A percentile compares a stretch with the other conserved stretches of the same genome.
Conservation (phyloP, 2,888 invertebrate species). For the Apodemia duryi region DNA sequence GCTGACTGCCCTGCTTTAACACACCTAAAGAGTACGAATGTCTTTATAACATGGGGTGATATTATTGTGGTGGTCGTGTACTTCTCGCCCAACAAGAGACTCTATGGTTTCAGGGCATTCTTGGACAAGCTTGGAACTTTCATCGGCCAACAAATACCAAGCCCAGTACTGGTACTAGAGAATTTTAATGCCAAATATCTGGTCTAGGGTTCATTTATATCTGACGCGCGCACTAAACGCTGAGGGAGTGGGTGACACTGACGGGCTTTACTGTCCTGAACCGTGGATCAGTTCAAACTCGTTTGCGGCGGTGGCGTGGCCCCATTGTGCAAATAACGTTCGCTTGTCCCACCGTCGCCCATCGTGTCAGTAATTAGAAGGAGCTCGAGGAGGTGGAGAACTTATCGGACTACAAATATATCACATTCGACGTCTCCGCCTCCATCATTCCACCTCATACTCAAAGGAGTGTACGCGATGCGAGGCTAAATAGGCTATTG, state of each 20-base stretch:
- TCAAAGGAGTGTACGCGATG: too few relatives aligned
- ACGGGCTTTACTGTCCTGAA: slow-evolving; percentile 24
- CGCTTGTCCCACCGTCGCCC: slow-evolving; percentile 20
- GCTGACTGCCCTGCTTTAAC: too few relatives aligned
- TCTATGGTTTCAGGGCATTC: slow-evolving; percentile 19
- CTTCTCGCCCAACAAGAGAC: not conserved
- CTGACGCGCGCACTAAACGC: not conserved
- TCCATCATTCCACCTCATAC: too few relatives aligned
- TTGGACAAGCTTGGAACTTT: slow-evolving; percentile 16
- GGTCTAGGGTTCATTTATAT: not conserved
- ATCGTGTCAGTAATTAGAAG: slow-evolving; percentile 20
- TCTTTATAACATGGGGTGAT: too few relatives aligned
- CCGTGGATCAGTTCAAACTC: slow-evolving; percentile 27
- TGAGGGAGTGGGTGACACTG: slow-evolving; percentile 22
- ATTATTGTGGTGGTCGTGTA: too few relatives aligned
- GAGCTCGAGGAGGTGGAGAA: slow-evolving; percentile 21
- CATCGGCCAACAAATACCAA: not conserved
- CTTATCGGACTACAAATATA: slow-evolving; percentile 27
- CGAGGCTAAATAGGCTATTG: too few relatives aligned
- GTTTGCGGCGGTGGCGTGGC: slow-evolving; percentile 29
- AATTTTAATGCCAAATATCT: too few relatives aligned
- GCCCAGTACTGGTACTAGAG: not conserved
- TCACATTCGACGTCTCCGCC: not conserved
- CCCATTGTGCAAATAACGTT: slow-evolving; percentile 31
- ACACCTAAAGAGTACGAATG: too few relatives aligned